A percentile compares a stretch with the other conserved stretches of the same genome.
These are phyloP conservation scores for Aspidoscelis tigris DNA, from an alignment of 2,113 vertebrate species.

Conservation along the genomic window DNA sequence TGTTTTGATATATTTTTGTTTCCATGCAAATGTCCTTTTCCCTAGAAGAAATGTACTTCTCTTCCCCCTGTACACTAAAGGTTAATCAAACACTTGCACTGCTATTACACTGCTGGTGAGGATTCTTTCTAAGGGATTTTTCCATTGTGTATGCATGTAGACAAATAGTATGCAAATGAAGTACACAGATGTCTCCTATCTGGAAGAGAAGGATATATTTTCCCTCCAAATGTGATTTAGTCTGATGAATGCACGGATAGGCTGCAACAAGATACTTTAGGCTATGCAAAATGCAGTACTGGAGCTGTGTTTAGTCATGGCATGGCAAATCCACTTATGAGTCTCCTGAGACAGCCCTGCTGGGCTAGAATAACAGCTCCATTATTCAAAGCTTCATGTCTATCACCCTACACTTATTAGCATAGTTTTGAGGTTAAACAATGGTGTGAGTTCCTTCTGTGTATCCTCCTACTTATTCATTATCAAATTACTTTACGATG, in stretches of 20 bases:
- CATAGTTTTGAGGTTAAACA: constrained; percentile 72
- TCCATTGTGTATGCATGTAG: constrained; percentile 50
- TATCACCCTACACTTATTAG: constrained; percentile 59
- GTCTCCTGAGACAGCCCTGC: constrained; percentile 59
- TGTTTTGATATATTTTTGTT: background rate
- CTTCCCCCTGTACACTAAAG: background rate
- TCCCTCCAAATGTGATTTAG: constrained; percentile 56
- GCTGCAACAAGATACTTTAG: constrained; percentile 57
- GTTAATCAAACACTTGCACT: constrained; percentile 37
- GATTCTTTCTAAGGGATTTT: constrained; percentile 37
- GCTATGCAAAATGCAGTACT: constrained; percentile 39
- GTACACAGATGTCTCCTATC: constrained; percentile 41
- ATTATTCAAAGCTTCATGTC: constrained; percentile 60
- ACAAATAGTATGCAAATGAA: constrained; percentile 46
- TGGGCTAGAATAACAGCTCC: constrained; percentile 67
- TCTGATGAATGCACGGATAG: constrained; percentile 56
- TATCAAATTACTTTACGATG: constrained; percentile 63
- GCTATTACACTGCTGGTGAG: constrained; percentile 38
- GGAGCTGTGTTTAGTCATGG: constrained; percentile 53
- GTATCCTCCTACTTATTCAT: constrained; percentile 59
- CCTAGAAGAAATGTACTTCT: background rate
- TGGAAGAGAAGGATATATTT: constrained; percentile 48
- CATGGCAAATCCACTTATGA: constrained; percentile 57
- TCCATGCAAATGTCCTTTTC: constrained; percentile 18
- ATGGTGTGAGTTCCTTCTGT: constrained; percentile 58